Base-by-base conservation (phyloP, 92 coral and sea anemone genomes). In the Montipora capitata region DNA sequence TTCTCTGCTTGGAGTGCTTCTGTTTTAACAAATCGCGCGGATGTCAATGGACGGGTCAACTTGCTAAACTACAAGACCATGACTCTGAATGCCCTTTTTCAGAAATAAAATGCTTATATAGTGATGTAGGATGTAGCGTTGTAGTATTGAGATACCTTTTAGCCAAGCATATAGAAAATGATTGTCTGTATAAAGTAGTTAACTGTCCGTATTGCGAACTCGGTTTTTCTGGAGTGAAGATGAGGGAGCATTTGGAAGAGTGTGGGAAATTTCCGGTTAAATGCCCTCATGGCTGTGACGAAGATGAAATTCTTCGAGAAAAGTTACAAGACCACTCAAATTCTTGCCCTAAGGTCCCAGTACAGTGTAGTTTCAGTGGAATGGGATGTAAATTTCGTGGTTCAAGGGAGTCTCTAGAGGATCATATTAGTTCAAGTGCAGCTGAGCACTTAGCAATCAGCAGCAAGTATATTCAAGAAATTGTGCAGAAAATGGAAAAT, bases 261-360 rank as follows among this genome's bases (percentile, higher is more conserved):
- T 95, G 98, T 17, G 70, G 68, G 3, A 92, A 94, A 89, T 94
- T 49, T 90, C 98, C 88, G 1, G 87, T 96, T 9, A 89, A 84
- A n/a, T 96, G 99, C 62, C 89, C 92, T 3, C 76, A 94, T 56
- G 93, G 86, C 7, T 96, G 99, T 67, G 94, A 89, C n/a, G 68
- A 77, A 13, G 86, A 87, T 45, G 89, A 82, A 42, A 84, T 92
- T 63, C 87, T 84, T 10, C 83, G 98, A 66, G 94, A 84, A 7
- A 78, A 62, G 2, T 84, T 96, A 52, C 41, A 70, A 6, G 94
- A 92, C 67, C 99, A 96, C 63, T 45, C 73, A 15, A 59, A 71
- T 17, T 74, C 82, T 16, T 96, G 99, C 72, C 95, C 96, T 8
- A 74, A 83, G 2, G 90, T 81, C 17, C 78, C 86, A 16, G 86